These are phyloP conservation scores for Malacosoma neustria DNA, from an alignment of 2,888 invertebrate genomes.

Conservation along the genomic window DNA sequence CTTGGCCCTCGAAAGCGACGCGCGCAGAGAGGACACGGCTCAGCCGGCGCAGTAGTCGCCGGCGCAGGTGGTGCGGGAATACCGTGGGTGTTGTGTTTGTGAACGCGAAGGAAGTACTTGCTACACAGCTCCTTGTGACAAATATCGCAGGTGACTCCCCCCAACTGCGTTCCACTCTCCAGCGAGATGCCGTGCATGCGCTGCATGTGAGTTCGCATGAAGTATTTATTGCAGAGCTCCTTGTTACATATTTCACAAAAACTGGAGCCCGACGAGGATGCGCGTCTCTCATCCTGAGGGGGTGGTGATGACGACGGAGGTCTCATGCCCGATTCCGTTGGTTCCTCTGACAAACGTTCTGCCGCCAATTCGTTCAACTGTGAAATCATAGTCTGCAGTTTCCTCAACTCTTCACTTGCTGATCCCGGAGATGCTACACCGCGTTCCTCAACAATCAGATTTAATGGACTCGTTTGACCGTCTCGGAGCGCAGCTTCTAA, in stretches of 20 bases:
- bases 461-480: conserved; percentile 85
- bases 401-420: conserved; percentile 90
- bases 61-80: conserved; percentile 89
- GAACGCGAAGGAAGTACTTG: conserved; percentile 97
- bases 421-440: conserved; percentile 73
- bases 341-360: conserved; percentile 56
- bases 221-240: conserved; percentile 99
- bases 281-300: conserved; percentile 63
- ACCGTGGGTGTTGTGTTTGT: conserved; percentile 98
- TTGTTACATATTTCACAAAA: conserved; percentile 99
- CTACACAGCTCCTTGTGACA: conserved; percentile 99
- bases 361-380: conserved; percentile 88
- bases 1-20: conserved; percentile 91
- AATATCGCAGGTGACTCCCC: conserved; percentile 96
- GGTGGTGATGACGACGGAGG: conserved; percentile 55
- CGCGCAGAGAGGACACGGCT: conserved; percentile 86
- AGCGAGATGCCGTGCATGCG: conserved; percentile 98
- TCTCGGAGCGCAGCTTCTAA: conserved; percentile 61
- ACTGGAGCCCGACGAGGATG: conserved; percentile 81
- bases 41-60: conserved; percentile 55
- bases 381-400: conserved; percentile 92
- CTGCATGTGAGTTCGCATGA: conserved; percentile 99
- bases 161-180: conserved; percentile 93
- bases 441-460: conserved; percentile 82
- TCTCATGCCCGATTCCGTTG: conserved; percentile 35